Conservation (phyloP, 2,113 vertebrate genomes). For the Urocynchramus pylzowi region DNA sequence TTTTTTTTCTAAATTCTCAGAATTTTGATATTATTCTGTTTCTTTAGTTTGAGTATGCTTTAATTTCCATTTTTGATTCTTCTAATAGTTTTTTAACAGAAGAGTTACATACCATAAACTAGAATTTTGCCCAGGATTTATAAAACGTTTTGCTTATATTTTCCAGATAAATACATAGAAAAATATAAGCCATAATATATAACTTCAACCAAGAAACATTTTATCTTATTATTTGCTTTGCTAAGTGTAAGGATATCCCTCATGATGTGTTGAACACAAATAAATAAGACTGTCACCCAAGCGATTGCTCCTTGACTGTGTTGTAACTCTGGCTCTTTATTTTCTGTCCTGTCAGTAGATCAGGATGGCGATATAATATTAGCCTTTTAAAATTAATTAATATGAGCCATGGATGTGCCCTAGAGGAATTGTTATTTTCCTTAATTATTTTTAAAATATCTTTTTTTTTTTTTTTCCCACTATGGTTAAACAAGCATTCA, state of each 20-base stretch:
- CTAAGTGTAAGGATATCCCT: background rate
- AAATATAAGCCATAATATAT: background rate
- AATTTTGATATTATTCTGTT: background rate
- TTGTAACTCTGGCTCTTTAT: background rate
- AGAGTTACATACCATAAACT: background rate
- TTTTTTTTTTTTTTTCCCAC: background rate
- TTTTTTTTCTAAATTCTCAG: background rate
- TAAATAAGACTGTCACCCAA: background rate
- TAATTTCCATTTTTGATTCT: background rate
- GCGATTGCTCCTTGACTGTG: background rate
- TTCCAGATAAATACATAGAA: background rate
- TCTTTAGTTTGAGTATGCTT: background rate
- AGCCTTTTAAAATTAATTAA: background rate
- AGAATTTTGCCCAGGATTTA: background rate
- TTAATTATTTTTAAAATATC: background rate
- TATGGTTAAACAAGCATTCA: background rate
- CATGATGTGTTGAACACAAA: background rate
- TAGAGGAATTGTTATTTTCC: background rate
- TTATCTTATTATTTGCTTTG: background rate
- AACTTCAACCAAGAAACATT: background rate
- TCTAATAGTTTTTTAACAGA: background rate
- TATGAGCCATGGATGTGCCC: background rate
- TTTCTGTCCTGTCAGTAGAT: background rate
- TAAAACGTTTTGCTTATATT: background rate
- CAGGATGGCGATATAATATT: background rate